phyloP scores from a whole-genome alignment of 2,888 invertebrate genomes.

The Flabesymbios commensalis region DNA sequence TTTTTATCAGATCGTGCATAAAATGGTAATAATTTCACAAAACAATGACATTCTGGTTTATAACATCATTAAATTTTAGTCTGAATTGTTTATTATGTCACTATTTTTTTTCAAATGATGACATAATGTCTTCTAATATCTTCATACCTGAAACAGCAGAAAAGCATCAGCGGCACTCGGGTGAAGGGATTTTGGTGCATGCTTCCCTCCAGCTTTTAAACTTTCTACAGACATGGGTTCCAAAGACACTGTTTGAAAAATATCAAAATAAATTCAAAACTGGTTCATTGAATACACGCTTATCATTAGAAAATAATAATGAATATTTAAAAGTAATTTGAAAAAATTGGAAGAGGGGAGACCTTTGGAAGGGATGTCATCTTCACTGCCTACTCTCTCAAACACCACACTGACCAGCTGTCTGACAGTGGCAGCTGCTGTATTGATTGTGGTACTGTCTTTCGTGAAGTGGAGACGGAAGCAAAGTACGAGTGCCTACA shows the following conservation, averaged over 20 bases:
- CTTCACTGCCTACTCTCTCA: constrained; percentile 63
- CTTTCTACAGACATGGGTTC: constrained; percentile 17
- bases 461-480: constrained; percentile 95
- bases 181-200: constrained; percentile 80
- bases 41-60: too few relatives aligned
- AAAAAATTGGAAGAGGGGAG: too few relatives aligned
- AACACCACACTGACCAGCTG: constrained; percentile 83
- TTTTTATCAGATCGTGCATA: too few relatives aligned
- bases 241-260: constrained; percentile 1
- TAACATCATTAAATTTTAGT: too few relatives aligned
- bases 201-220: constrained; percentile 74
- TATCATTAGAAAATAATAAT: background rate
- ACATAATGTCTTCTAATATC: too few relatives aligned
- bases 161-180: constrained; percentile 91
- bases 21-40: too few relatives aligned
- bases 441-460: constrained; percentile 86
- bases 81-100: too few relatives aligned
- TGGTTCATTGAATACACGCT: background rate
- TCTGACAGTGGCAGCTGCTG: constrained; percentile 95
- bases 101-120: too few relatives aligned
- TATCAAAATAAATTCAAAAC: background rate
- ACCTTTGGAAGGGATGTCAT: constrained; percentile 52
- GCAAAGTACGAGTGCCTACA: constrained; percentile 87
- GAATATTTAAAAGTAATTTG: background rate
- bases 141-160: constrained; percentile 81